Evolutionary conservation across 2,888 invertebrate genomes (phyloP).

Genomic region (Neocrepidodera transversa): DNA sequence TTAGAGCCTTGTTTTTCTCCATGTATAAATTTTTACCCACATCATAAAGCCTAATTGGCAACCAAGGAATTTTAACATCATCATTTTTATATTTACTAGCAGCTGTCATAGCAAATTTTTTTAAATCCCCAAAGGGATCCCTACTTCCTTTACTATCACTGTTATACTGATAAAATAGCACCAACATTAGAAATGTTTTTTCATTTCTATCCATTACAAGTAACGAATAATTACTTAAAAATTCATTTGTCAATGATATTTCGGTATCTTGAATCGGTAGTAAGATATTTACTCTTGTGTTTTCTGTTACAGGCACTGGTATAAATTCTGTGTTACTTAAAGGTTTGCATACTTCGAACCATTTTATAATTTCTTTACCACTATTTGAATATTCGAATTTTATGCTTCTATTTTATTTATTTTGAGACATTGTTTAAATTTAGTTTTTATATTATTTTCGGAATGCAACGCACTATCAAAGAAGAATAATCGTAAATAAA

Average conservation of each 20-base stretch:
- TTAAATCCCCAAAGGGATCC: conserved; percentile 62
- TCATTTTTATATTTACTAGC: conserved; percentile 72
- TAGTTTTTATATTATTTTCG: no score
- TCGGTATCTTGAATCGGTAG: conserved; percentile 71
- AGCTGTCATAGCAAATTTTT: conserved; percentile 68
- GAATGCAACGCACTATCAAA: no score
- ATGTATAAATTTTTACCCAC: conserved; percentile 37
- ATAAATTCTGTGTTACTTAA: conserved; percentile 88
- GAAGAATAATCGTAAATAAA: no score
- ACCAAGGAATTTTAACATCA: conserved; percentile 73
- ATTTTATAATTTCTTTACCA: conserved; percentile 63
- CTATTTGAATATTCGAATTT: conserved; percentile 63
- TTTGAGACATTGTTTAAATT: no score
- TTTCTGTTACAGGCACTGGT: conserved; percentile 94
- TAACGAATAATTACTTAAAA: conserved; percentile 74
- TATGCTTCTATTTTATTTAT: no score
- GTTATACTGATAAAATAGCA: conserved; percentile 71
- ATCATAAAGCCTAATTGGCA: conserved; percentile 69
- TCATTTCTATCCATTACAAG: conserved; percentile 73
- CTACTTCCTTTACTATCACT: conserved; percentile 69
- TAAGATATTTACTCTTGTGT: conserved; percentile 79
- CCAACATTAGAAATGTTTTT: conserved; percentile 79
- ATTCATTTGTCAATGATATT: conserved; percentile 66
- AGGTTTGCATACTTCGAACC: conserved; percentile 82
- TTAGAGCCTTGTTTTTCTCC: conserved; percentile 55